Conservation (phyloP, 2,888 invertebrate species). For the Pelosia muscerda region DNA sequence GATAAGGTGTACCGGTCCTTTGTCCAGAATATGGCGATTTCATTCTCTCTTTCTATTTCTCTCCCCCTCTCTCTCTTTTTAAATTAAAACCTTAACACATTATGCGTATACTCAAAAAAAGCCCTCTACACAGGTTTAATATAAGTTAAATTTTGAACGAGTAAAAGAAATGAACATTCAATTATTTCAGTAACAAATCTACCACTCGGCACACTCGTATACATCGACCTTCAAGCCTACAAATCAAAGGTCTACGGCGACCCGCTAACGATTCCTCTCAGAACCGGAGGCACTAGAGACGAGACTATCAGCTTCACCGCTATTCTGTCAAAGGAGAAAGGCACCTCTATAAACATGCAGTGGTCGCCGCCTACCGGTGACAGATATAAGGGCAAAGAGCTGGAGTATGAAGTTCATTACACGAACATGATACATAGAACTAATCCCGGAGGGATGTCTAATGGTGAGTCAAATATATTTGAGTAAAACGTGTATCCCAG, state of each 20-base stretch:
- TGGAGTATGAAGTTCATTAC: slow-evolving; percentile 91
- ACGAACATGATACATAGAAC: slow-evolving; percentile 77
- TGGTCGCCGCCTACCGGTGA: slow-evolving; percentile 89
- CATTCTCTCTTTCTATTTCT: too few species aligned
- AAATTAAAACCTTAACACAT: too few species aligned
- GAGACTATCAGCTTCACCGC: slow-evolving; percentile 84
- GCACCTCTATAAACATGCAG: slow-evolving; percentile 88
- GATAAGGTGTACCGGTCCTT: too few species aligned
- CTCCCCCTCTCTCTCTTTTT: too few species aligned
- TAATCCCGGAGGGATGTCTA: slow-evolving; percentile 79
- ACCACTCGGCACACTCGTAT: slow-evolving; percentile 81
- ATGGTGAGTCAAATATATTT: slow-evolving; percentile 84
- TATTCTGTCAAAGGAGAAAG: slow-evolving; percentile 81
- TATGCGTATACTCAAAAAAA: too few species aligned
- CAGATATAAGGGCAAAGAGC: slow-evolving; percentile 74
- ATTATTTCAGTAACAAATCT: slow-evolving; percentile 81
- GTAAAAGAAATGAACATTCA: neutral
- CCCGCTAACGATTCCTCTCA: slow-evolving; percentile 75
- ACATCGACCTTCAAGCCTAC: slow-evolving; percentile 88
- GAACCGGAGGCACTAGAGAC: slow-evolving; percentile 82
- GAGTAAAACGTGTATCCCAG: neutral
- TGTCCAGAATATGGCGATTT: too few species aligned
- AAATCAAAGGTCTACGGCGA: slow-evolving; percentile 87
- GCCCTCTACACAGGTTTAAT: too few species aligned
- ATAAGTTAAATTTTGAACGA: too few species aligned